phyloP scores from a whole-genome alignment of 2,797 vertebrate species.

The Neosilurus mollespiculum region DNA sequence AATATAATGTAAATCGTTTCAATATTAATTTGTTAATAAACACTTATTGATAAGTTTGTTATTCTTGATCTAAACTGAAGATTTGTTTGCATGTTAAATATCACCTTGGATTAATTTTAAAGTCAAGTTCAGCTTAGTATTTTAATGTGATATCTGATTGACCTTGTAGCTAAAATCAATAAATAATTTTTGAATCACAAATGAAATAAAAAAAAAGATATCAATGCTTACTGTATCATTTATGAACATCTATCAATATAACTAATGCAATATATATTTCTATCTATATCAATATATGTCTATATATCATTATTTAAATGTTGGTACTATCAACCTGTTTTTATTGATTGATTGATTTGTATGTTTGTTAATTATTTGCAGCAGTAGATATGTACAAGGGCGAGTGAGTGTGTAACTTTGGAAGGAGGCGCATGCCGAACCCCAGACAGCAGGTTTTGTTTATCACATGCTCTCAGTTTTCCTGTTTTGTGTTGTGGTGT shows the following conservation, averaged over 20 bases:
- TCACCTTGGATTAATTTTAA: background rate
- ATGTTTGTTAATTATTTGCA: background rate
- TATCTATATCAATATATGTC: background rate
- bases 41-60: background rate
- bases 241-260: background rate
- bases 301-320: background rate
- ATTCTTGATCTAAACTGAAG: background rate
- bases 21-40: background rate
- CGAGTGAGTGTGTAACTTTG: background rate
- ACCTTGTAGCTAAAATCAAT: background rate
- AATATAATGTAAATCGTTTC: background rate
- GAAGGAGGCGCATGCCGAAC: background rate
- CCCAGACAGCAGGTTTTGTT: slow-evolving; percentile 49
- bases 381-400: background rate
- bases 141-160: background rate
- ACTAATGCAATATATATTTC: background rate
- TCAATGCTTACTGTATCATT: background rate
- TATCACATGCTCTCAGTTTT: slow-evolving; percentile 69
- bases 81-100: background rate
- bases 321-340: background rate
- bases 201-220: background rate
- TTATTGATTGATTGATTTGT: slow-evolving; percentile 4
- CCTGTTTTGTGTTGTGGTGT: slow-evolving; percentile 64
- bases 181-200: background rate
- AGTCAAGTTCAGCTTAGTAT: background rate